Base-by-base conservation (phyloP, 2,888 invertebrate species). In the Altica lythri region DNA sequence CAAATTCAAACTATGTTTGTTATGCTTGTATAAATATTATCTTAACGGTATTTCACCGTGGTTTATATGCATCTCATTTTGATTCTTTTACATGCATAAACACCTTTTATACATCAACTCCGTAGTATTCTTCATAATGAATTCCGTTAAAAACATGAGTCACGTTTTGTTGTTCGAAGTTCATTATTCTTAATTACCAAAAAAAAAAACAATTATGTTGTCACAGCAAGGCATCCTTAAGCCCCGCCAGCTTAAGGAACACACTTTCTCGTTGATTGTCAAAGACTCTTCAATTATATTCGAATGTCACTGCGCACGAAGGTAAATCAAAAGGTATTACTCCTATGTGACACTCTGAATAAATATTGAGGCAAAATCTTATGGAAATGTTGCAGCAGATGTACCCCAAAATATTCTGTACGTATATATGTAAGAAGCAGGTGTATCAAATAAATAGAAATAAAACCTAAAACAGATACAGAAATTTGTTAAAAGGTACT, bases 181-280 rank as follows among this genome's bases (percentile, higher is more conserved):
- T 38, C 38, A 48, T 48, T 48, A 48, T 48, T 48, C 30, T 48
- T 18, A 37, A 48, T 48, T 29, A 13, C 8, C 37, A 16, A 9
- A 47, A 34, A 48, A 48, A 48, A 35, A 48, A 37, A 38, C 47
- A 48, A 38, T 48, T 48, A 48, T 29, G 38, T 38, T 48, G 47
- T 48, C 38, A 48, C 17, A 6, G 29, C 47, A 30, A 48, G 38
- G 22, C 16, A 12, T 48, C 29, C 30, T 27, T 12, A 27, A 38
- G 38, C 13, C 38, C 12, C 9, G 13, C 9, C 5, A 9, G 25
- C 22, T 38, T 47, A 29, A 48, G 22, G 27, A 27, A 38, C 27
- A 18, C 18, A 48, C 38, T 38, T 38, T 12, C 37, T 34, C 25
- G 5, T 16, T 17, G 46, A 35, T 35, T 35, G 47, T 47, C 47